Evolutionary conservation across 2,888 invertebrate genomes (phyloP), one percentile per base, ranked within the genome.

Genomic region (Bruchidius siliquastri): DNA sequence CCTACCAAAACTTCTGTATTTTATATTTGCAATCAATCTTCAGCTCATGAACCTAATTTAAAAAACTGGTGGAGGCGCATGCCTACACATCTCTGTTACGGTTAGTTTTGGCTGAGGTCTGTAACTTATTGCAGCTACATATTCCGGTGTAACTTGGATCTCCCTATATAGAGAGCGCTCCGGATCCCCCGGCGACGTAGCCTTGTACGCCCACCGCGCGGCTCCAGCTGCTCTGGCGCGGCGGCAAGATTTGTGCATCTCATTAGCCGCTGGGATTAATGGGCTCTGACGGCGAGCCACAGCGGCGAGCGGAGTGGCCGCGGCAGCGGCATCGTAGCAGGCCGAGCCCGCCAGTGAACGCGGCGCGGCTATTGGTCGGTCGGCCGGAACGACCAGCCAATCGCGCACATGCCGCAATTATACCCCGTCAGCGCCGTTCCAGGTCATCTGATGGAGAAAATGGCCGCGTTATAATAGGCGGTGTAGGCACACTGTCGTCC

Each of bases 351-450:
- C 49, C 18, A 1, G 49, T 13, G 49, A 49, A 49, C 49, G 49
- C 49, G 49, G 10, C 49, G 49, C 76, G 72, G 75, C 75, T 71
- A 72, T 77, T 75, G 80, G 80, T 80, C 80, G 79, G 79, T 76
- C 79, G 80, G 76, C 22, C 68, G 21, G 68, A 21, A 68, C 81
- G 80, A 77, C 78, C 82, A 81, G 77, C 86, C 86, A 86, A 86
- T 86, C 82, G 81, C 76, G 80, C 80, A 79, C 80, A 78, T 78
- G 81, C 81, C 83, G 82, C 85, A 84, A 85, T 85, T 85, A 85
- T 85, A 82, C 82, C 83, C 82, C 83, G 84, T 85, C 84, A 84
- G 84, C 84, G 84, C 83, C 83, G 84, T 84, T 85, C 84, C 84
- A 85, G 85, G 84, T 83, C 85, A 84, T 80, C 82, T 82, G 80